Evolutionary conservation across 2,797 vertebrate genomes (phyloP), one percentile per base, ranked within the genome.

Genomic region (Natrix natrix): DNA sequence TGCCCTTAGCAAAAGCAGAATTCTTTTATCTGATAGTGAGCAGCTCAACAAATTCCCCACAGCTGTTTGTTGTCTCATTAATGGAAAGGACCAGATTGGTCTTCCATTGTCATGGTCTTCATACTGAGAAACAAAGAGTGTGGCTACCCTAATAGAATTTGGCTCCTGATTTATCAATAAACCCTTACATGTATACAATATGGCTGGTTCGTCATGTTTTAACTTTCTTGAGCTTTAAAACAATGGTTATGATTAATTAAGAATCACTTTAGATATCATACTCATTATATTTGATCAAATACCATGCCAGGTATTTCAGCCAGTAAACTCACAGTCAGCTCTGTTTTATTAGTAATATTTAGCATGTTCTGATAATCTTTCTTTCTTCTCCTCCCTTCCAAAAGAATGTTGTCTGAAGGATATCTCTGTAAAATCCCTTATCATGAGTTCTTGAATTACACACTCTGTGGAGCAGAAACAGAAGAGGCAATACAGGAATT

Each of bases 341-440:
- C 48, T 60, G 43, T 54, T 63, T 83, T 55, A 59, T 54, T 55
- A 37, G 52, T 26, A 7, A 3, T 91, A 37, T 91, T 91, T 86
- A 52, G 10, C 52, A 52, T 91, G 66, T 89, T 88, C 90, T 93
- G 3, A 86, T 90, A 59, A 28, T 52, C 5, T 52, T 93, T 28
- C 22, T 93, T 55, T 93, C 28, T 22, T 93, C 54, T 92, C 74
- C 94, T 94, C 95, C 86, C 55, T 90, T 90, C 95, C 91, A 17
- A 91, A 96, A 98, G 93, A 92, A 98, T 98, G 98, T 93, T 98
- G 90, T 98, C 97, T 0, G 98, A 98, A 96, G 98, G 97, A 13
- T 98, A 98, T 94, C 97, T 98, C 91, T 97, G 96, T 0, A 91
- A 97, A 97, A 97, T 98, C 10, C 93, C 97, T 66, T 97, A 97